A percentile compares a stretch with the other conserved stretches of the same genome.
These are phyloP conservation scores for Myanophis thanlyinensis DNA, from an alignment of 2,113 vertebrate species.

Conservation along the genomic window DNA sequence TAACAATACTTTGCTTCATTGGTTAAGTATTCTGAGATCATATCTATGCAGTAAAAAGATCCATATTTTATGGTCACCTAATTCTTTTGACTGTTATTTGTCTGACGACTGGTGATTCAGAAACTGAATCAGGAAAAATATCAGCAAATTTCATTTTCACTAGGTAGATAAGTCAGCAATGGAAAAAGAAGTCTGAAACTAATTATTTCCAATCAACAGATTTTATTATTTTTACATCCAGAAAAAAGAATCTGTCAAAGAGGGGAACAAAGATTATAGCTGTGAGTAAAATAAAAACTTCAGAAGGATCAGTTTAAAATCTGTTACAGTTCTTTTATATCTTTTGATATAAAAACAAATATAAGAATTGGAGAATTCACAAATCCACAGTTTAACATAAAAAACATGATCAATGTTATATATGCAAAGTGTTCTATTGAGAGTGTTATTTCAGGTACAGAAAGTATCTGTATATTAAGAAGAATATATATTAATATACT, in stretches of 20 bases:
- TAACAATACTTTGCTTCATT: neutral
- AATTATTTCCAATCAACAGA: neutral
- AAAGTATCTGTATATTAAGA: neutral
- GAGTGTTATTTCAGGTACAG: neutral
- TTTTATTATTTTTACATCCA: neutral
- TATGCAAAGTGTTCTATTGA: neutral
- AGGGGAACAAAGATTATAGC: neutral
- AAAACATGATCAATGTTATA: neutral
- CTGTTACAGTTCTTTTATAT: neutral
- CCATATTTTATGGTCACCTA: neutral
- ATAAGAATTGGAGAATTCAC: neutral
- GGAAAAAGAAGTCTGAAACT: neutral
- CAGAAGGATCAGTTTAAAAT: neutral
- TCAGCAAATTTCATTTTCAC: neutral
- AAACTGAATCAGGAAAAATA: neutral
- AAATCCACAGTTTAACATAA: neutral
- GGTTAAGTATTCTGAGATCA: neutral
- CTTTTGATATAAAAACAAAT: neutral
- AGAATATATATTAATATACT: neutral
- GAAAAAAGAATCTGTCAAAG: neutral
- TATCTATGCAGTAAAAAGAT: neutral
- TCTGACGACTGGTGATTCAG: neutral
- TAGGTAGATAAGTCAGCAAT: neutral
- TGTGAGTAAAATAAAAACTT: neutral
- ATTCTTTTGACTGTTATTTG: neutral